Evolutionary conservation across 2,797 vertebrate genomes (phyloP).

Genomic region (Pipistrellus kuhlii): DNA sequence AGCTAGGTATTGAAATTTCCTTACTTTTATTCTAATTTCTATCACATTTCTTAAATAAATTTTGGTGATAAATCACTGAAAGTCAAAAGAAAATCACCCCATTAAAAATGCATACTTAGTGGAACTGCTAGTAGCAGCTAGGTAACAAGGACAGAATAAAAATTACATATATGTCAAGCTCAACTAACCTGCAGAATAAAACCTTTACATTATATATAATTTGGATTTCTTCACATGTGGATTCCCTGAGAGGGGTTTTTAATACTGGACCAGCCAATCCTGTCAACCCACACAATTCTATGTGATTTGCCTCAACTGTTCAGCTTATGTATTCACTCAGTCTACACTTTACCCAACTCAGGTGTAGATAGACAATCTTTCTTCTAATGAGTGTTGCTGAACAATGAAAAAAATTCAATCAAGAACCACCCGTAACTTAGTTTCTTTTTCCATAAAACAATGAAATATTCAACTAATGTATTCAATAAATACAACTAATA

Average conservation of each 20-base stretch:
- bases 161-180: background rate
- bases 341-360: background rate
- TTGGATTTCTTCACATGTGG: background rate
- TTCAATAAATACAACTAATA: background rate
- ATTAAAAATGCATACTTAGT: background rate
- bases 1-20: background rate
- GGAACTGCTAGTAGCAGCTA: background rate
- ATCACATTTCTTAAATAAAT: slow-evolving; percentile 23
- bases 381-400: background rate
- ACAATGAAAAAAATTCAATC: background rate
- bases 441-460: background rate
- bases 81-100: background rate
- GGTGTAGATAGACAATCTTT: background rate
- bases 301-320: background rate
- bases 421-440: background rate
- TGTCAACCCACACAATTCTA: background rate
- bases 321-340: too few relatives aligned
- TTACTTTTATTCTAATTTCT: background rate
- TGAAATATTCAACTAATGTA: background rate
- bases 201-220: background rate
- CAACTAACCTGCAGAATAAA: slow-evolving; percentile 8
- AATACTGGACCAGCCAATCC: background rate
- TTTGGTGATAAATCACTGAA: background rate
- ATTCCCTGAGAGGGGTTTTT: background rate
- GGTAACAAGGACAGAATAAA: slow-evolving; percentile 12